Conservation (phyloP, 2,797 vertebrate genomes). For the Amazona ochrocephala region DNA sequence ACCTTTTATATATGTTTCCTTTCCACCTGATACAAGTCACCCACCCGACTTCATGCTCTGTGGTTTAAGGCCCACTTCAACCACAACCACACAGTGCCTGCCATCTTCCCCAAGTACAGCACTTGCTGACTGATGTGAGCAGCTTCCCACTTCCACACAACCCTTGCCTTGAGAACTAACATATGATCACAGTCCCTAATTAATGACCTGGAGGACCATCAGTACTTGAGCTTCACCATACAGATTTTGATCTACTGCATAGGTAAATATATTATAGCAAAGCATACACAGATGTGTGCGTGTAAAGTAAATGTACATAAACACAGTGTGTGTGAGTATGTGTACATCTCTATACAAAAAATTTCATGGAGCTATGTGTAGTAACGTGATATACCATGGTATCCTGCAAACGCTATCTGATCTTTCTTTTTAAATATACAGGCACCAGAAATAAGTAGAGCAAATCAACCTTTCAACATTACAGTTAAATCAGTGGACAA, state of each 20-base stretch:
- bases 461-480: slow-evolving; percentile 49
- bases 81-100: background rate
- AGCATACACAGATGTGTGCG: slow-evolving; percentile 16
- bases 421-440: background rate
- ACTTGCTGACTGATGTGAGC: background rate
- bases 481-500: slow-evolving; percentile 67
- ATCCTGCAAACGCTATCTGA: background rate
- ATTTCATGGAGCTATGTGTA: background rate
- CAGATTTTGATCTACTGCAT: slow-evolving; percentile 54
- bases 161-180: background rate
- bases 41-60: rapidly evolving
- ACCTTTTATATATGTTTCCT: background rate
- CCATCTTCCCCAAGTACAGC: background rate
- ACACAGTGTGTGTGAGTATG: background rate
- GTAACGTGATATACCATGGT: slow-evolving; percentile 1
- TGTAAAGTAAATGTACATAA: background rate
- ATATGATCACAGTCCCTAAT: background rate
- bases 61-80: background rate
- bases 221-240: slow-evolving; percentile 19
- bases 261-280: slow-evolving; percentile 36
- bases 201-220: background rate
- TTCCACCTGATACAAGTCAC: background rate
- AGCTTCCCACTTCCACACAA: background rate
- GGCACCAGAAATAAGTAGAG: slow-evolving; percentile 52
- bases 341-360: background rate